Conservation (phyloP, 2,888 invertebrate genomes). For the Venustoraphidia nigricollis region DNA sequence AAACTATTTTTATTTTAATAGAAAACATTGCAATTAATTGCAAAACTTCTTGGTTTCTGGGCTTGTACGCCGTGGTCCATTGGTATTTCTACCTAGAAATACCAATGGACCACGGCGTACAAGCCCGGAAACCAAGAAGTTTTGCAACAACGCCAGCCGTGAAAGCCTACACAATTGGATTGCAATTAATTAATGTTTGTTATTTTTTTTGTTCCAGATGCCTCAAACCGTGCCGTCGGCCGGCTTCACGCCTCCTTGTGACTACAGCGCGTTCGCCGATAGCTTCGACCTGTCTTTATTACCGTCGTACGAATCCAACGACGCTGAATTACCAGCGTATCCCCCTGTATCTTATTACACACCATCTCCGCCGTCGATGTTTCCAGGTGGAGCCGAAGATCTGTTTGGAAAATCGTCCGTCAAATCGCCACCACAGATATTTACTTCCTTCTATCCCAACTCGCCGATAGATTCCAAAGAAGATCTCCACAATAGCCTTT, state of each 20-base stretch:
- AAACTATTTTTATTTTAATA: not conserved
- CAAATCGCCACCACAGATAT: constrained; percentile 20
- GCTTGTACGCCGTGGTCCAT: no score
- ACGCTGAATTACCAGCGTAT: constrained; percentile 39
- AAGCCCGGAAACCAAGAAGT: no score
- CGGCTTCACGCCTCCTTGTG: constrained; percentile 59
- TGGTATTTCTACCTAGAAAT: no score
- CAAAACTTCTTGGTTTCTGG: no score
- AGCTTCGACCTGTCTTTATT: constrained; percentile 59
- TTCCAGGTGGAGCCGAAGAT: constrained; percentile 32
- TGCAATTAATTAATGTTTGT: constrained; percentile 1
- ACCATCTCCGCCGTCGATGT: constrained; percentile 24
- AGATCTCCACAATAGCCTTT: constrained; percentile 28
- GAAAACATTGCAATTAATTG: not conserved
- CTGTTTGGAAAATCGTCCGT: constrained; percentile 8
- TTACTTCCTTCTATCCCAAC: constrained; percentile 22
- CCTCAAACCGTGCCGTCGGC: constrained; percentile 69
- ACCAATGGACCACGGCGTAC: no score
- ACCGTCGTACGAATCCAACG: constrained; percentile 31
- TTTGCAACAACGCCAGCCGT: no score
- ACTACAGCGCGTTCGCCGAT: constrained; percentile 43
- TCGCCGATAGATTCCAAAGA: constrained; percentile 18
- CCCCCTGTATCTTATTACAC: constrained; percentile 28
- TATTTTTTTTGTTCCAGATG: constrained; percentile 44
- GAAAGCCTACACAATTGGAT: no score